Base-by-base conservation (phyloP, 2,797 vertebrate genomes). In the Sebastes cheni region DNA sequence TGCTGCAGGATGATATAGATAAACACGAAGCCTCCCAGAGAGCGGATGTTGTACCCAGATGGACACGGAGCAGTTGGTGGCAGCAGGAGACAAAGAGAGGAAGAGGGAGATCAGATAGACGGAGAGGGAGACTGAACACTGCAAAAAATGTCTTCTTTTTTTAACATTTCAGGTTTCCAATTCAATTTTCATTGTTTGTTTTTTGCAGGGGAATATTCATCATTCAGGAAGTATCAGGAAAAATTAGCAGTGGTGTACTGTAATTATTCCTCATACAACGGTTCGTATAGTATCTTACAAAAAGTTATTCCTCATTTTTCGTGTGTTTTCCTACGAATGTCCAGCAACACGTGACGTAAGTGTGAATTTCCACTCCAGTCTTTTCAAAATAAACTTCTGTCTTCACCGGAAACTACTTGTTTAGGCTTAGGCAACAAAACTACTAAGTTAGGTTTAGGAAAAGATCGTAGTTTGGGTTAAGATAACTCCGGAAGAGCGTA, bases 11-110 rank as follows among this genome's bases (percentile, higher is more conserved):
- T 71, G 88, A 90, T 87, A 58, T 27, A 91, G 94, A 95, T 93
- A 90, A 94, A 91, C 88, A 86, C 20, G 87, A 92, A 62, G 87
- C 80, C 88, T 90, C 91, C 84, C 77, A 84, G 77, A n/a, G 88
- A 73, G 81, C 70, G 65, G 88, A 90, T 75, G 78, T 72, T 75
- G 78, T 72, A 88, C 76, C 82, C 88, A 90, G 87, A 94, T 90
- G 91, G 87, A 90, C 83, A 76, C 59, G 60, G 80, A 87, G 80
- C 56, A 6, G 86, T 77, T 68, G 67, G 72, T 18, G 74, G 88
- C 85, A 68, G 86, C 86, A 68, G 81, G 88, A 64, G 67, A 62
- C 29, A 34, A 30, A 72, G 58, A 77, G 60, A 65, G 64, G 18
- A 25, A 23, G 59, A 75, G 64, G 18, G 30, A 23, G 59, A 75